These are phyloP conservation scores for Agapornis roseicollis DNA, from an alignment of 2,113 vertebrate genomes.

Conservation along the genomic window DNA sequence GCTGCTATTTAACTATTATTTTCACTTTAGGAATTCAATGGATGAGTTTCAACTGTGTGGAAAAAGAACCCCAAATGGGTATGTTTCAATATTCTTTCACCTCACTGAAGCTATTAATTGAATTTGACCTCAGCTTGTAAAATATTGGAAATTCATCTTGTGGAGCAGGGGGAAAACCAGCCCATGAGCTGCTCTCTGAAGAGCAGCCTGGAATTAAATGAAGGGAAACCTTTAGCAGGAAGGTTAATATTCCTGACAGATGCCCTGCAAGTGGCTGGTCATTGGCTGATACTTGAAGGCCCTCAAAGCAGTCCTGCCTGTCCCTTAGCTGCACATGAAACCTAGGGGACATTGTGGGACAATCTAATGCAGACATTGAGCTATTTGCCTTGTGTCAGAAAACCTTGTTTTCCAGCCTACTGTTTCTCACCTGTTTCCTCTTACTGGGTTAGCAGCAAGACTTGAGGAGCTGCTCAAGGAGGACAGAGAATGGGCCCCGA, in stretches of 20 bases:
- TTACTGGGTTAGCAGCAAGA: not conserved
- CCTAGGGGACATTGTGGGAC: not conserved
- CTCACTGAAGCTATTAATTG: constrained; percentile 49
- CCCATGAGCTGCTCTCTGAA: not conserved
- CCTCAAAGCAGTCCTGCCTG: not conserved
- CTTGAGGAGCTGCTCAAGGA: not conserved
- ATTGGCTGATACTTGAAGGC: not conserved
- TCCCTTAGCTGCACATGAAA: not conserved
- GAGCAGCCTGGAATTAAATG: not conserved
- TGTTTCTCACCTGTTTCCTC: not conserved
- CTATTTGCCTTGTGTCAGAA: not conserved
- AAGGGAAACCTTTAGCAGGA: not conserved
- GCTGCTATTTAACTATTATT: not conserved
- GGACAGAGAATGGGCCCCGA: constrained; percentile 66
- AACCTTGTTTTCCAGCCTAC: not conserved
- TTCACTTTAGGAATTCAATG: not conserved
- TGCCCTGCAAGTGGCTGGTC: not conserved
- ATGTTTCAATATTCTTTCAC: not conserved
- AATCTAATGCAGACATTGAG: not conserved
- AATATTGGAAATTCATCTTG: not conserved
- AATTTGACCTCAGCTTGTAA: constrained; percentile 39
- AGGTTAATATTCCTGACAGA: not conserved
- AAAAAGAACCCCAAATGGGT: not conserved
- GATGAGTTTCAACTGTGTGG: not conserved
- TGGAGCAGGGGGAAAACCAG: not conserved